Evolutionary conservation across 2,888 invertebrate species (phyloP).

Genomic region (Ichneumoninae sp.): DNA sequence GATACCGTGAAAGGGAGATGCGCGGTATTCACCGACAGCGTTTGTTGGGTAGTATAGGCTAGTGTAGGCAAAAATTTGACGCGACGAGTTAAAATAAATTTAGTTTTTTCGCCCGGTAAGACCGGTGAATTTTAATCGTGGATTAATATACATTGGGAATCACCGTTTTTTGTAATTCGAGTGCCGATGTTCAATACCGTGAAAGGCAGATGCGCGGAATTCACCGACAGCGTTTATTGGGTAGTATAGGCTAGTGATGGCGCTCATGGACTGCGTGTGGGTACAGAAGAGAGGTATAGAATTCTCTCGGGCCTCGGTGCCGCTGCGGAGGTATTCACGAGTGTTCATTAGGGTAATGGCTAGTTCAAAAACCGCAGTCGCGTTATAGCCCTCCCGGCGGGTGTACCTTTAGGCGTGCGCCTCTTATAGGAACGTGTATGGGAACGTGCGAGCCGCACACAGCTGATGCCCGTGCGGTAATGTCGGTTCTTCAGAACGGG

Average conservation of each 20-base stretch:
- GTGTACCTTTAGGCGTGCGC: not conserved
- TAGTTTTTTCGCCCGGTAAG: not conserved
- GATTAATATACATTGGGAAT: not conserved
- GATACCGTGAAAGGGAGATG: too few species aligned
- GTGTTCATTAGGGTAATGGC: slow-evolving; percentile 78
- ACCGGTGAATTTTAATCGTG: slow-evolving; percentile 1
- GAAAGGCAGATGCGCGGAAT: slow-evolving; percentile 27
- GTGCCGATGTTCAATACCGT: slow-evolving; percentile 8
- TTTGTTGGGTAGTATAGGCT: too few species aligned
- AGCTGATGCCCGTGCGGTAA: slow-evolving; percentile 12
- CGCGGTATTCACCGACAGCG: too few species aligned
- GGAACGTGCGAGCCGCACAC: slow-evolving; percentile 2
- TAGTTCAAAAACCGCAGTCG: slow-evolving; percentile 66
- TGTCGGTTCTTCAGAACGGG: slow-evolving; percentile 18
- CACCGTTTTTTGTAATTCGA: not conserved
- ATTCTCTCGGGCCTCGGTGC: slow-evolving; percentile 45
- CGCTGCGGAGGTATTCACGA: slow-evolving; percentile 55
- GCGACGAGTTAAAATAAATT: not conserved
- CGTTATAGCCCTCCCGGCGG: slow-evolving; percentile 60
- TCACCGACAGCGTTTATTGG: slow-evolving; percentile 19
- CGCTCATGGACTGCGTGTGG: not conserved
- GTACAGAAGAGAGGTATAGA: slow-evolving; percentile 23
- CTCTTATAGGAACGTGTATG: not conserved
- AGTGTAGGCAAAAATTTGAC: not conserved
- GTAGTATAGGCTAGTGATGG: slow-evolving; percentile 19